Percentiles rank a stretch among this genome's conserved stretches.
Conservation (phyloP, 1,140 invertebrate genomes). For the Drosophila biarmipes region DNA sequence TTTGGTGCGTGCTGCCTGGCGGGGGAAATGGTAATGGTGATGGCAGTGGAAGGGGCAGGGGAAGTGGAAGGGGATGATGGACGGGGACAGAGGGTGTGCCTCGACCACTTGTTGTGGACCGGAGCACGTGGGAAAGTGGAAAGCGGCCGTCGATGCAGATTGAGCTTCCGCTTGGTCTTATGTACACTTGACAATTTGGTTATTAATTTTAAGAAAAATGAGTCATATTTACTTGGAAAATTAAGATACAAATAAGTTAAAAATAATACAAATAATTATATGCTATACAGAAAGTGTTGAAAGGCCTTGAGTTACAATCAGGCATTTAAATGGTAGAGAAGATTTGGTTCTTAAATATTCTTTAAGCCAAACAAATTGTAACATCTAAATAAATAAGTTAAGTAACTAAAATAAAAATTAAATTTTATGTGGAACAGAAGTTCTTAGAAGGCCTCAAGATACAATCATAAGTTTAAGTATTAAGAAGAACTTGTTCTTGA, state of each 20-base stretch:
- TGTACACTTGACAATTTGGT: constrained; percentile 16
- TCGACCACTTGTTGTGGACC: constrained; percentile 69
- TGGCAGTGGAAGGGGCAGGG: constrained; percentile 11
- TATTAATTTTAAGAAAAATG: not conserved
- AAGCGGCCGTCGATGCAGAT: constrained; percentile 37
- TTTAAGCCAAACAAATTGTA: too few species aligned
- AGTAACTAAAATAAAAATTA: too few species aligned
- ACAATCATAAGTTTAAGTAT: too few species aligned
- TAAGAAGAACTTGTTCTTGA: too few species aligned
- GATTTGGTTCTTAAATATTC: too few species aligned
- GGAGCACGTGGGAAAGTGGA: constrained; percentile 67
- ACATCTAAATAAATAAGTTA: too few species aligned
- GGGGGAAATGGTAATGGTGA: constrained; percentile 19
- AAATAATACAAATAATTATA: too few species aligned
- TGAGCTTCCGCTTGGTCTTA: constrained; percentile 54
- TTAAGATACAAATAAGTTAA: not conserved
- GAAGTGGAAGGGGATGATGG: not conserved
- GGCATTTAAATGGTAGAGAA: too few species aligned
- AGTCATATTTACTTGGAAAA: not conserved
- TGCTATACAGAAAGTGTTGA: too few species aligned
- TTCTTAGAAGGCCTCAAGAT: too few species aligned
- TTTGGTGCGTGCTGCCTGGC: constrained; percentile 75
- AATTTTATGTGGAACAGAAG: too few species aligned
- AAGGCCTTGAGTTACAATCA: too few species aligned
- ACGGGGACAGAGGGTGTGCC: constrained; percentile 59